Evolutionary conservation across 2,888 invertebrate genomes (phyloP).

Genomic region (Colostygia pectinataria): DNA sequence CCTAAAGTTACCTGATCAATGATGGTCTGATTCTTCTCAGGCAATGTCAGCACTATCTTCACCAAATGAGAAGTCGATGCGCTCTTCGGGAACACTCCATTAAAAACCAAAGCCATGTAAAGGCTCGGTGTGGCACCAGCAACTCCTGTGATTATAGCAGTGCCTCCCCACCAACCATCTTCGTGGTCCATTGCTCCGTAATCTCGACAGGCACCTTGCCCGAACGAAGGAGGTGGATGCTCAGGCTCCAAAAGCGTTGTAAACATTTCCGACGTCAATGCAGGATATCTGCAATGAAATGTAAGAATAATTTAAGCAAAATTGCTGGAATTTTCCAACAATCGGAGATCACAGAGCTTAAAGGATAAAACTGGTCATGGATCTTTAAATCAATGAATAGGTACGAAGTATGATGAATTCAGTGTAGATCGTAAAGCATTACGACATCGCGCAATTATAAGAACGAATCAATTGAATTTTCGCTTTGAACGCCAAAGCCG

Average conservation of each 20-base stretch:
- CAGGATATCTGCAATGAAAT: conserved; percentile 81
- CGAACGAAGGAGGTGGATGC: conserved; percentile 86
- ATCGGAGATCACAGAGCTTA: conserved; percentile 11
- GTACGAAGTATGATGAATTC: conserved; percentile 18
- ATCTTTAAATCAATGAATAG: conserved; percentile 13
- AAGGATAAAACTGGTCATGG: conserved; percentile 13
- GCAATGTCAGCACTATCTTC: conserved; percentile 86
- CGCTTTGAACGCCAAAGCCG: conserved; percentile 36
- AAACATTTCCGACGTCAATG: conserved; percentile 91
- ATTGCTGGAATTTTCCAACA: conserved; percentile 15
- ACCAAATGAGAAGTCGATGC: conserved; percentile 86
- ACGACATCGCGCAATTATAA: conserved; percentile 40
- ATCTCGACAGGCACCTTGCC: conserved; percentile 80
- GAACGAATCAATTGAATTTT: conserved; percentile 44
- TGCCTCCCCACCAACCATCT: conserved; percentile 92
- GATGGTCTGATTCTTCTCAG: conserved; percentile 88
- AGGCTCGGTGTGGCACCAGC: conserved; percentile 91
- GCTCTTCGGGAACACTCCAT: conserved; percentile 87
- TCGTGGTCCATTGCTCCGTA: conserved; percentile 74
- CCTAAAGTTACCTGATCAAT: conserved; percentile 85
- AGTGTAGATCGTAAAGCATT: conserved; percentile 6
- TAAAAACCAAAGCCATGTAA: conserved; percentile 91
- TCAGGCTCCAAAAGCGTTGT: conserved; percentile 87
- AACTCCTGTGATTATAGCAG: conserved; percentile 92
- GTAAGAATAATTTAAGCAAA: conserved; percentile 2